phyloP scores from a whole-genome alignment of 2,797 vertebrate genomes.

The Sarcoramphus papa region DNA sequence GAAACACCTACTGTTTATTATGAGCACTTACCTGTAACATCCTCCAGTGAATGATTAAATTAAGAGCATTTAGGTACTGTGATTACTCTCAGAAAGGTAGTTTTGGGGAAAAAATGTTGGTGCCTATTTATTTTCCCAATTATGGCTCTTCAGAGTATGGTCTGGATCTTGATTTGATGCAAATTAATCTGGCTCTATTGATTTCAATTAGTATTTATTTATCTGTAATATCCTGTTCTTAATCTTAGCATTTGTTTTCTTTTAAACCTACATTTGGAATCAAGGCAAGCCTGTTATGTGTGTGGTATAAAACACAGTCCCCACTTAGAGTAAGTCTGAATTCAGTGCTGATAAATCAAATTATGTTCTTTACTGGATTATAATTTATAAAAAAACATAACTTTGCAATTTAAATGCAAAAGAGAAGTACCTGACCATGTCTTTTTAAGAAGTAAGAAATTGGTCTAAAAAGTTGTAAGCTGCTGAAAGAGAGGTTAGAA shows the following conservation, averaged over 20 bases:
- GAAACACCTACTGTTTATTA: slow-evolving; percentile 51
- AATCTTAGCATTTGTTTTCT: neutral
- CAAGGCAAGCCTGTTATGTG: neutral
- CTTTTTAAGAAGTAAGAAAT: neutral
- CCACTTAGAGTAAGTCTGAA: neutral
- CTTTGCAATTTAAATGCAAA: neutral
- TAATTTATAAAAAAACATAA: neutral
- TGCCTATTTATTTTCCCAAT: slow-evolving; percentile 9
- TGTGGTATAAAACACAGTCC: neutral
- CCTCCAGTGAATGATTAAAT: slow-evolving; percentile 42
- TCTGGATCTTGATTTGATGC: neutral
- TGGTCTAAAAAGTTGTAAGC: neutral
- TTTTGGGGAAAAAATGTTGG: neutral
- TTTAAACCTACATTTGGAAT: neutral
- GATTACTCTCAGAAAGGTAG: slow-evolving; percentile 28
- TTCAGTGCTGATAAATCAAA: neutral
- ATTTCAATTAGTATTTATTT: slow-evolving; percentile 19
- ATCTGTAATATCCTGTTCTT: neutral
- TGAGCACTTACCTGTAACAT: slow-evolving; percentile 38
- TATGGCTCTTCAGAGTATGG: neutral
- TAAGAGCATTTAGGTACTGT: slow-evolving; percentile 1
- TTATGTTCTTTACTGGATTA: neutral
- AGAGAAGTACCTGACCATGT: neutral
- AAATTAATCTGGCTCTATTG: neutral
- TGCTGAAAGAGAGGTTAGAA: neutral